Conservation (phyloP, 2,888 invertebrate genomes). For the Melangyna quadrimaculata region DNA sequence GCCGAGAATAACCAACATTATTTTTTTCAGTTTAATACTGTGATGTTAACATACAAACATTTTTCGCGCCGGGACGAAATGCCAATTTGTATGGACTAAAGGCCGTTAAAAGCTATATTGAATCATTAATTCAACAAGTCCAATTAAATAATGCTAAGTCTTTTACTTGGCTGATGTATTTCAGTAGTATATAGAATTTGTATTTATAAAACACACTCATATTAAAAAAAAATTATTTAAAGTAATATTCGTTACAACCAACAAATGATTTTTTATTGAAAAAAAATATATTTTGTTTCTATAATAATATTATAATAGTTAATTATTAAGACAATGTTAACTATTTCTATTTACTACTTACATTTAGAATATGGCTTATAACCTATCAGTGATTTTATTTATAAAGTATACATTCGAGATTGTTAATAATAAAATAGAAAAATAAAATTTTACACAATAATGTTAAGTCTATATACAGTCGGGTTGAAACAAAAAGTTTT, state of each 20-base stretch:
- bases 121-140: too few species aligned
- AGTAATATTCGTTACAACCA: slow-evolving; percentile 21
- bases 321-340: not conserved
- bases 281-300: not conserved
- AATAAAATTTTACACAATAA: not conserved
- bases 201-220: too few species aligned
- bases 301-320: too few species aligned
- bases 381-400: slow-evolving; percentile 20
- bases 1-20: not conserved
- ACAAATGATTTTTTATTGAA: not conserved
- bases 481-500: not conserved
- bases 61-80: too few species aligned
- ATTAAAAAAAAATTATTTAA: too few species aligned
- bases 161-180: too few species aligned
- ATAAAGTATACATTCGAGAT: slow-evolving; percentile 32
- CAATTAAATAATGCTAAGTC: too few species aligned
- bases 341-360: not conserved
- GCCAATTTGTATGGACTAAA: too few species aligned
- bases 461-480: slow-evolving; percentile 5
- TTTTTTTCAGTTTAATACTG: slow-evolving; percentile 18
- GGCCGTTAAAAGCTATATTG: too few species aligned
- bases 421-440: slow-evolving; percentile 19
- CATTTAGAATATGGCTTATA: not conserved
- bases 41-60: not conserved
- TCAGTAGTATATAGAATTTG: too few species aligned